phyloP scores from a whole-genome alignment of 2,888 invertebrate genomes.

The Vanessa cardui region DNA sequence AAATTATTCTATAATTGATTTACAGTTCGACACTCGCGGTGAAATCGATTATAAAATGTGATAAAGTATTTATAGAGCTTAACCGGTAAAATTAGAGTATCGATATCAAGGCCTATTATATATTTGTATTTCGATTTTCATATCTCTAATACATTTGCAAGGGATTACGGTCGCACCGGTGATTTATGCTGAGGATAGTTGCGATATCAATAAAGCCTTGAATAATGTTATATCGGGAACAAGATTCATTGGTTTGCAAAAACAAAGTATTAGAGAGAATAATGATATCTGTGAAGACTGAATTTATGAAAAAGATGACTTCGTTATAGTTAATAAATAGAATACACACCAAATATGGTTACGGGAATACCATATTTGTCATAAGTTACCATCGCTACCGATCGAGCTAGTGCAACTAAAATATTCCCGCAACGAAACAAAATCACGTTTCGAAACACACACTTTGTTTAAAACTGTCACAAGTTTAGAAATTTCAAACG shows the following conservation, averaged over 20 bases:
- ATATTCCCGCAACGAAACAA: conserved; percentile 44
- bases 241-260: background rate
- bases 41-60: background rate
- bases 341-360: conserved; percentile 28
- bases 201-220: background rate
- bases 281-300: too few relatives aligned
- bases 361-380: conserved; percentile 26
- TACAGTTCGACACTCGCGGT: too few relatives aligned
- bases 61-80: background rate
- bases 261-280: background rate
- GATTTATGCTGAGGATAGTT: conserved; percentile 1
- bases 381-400: conserved; percentile 38
- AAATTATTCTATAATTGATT: too few relatives aligned
- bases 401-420: conserved; percentile 54
- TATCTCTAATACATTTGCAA: background rate
- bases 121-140: background rate
- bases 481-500: conserved; percentile 21
- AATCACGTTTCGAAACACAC: conserved; percentile 51
- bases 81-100: background rate
- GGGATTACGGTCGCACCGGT: background rate
- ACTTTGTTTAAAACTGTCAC: conserved; percentile 42
- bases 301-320: too few relatives aligned
- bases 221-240: background rate
- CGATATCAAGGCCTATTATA: too few relatives aligned
- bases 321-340: background rate